Base-by-base conservation (phyloP, 2,113 vertebrate species). In the Boulengeromyrus knoepffleri region DNA sequence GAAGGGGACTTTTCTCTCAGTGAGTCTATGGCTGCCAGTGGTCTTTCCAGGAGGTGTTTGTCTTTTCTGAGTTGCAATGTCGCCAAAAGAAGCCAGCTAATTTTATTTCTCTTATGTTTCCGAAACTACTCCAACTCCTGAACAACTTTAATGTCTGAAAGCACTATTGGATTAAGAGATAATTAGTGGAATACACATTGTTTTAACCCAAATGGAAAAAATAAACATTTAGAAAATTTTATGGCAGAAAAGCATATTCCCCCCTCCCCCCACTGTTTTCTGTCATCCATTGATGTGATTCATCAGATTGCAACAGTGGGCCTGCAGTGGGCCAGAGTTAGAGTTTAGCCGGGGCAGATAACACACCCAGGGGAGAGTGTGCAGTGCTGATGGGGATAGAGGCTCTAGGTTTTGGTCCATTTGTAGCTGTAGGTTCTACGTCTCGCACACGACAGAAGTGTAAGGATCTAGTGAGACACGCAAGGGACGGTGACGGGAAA, bases 401-500 rank as follows among this genome's bases (percentile, higher is more conserved):
- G 56, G 49, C 19, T 36, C 49, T 15, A 2, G 46, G 46, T 1
- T 53, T 19, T 49, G 13, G 47, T n/a, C n/a, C 70, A 83, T 31
- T 1, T 50, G 45, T 15, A 49, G 24, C 19, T 19, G 21, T 31
- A 27, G 62, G 62, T 31, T 70, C 10, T 31, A 1, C 42, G 87
- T 27, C 17, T 70, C 74, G 77, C 42, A 62, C 85, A 52, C 4
- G 9, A 21, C 1, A 2, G 5, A 24, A n/a, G 19, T 49, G 3
- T 12, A 70, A 24, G 21, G 83, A 85, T 49, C 42, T 17, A 58
- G 86, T 10, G 86, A 87, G 50, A 56, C 21, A 36, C 39, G 74
- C 24, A 50, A 87, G 45, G 42, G 50, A 39, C 27, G 36, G 87
- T 84, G 53, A 91, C 66, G n/a, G 89, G 70, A 88, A 90, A 89